Evolutionary conservation across 2,888 invertebrate genomes (phyloP), one percentile per base, ranked within the genome.

Genomic region (Thera britannica): DNA sequence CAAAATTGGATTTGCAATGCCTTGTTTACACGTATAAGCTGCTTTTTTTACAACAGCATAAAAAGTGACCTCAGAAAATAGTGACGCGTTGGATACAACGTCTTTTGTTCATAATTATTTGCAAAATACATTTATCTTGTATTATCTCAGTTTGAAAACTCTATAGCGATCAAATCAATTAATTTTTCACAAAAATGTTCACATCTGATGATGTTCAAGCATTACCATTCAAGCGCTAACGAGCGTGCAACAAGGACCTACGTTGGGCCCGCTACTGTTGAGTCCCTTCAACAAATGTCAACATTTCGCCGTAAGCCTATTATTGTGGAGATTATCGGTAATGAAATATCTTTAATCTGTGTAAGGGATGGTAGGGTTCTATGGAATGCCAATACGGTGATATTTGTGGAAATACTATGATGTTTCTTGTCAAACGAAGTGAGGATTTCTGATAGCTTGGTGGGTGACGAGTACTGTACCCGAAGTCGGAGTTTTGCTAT

Each of bases 271-370:
- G 68, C 75, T 68, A 72, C 74, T 73, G 77, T 76, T 76, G 73
- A 75, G 52, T 67, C 63, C 70, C 70, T 63, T 70, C 66, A 57
- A 92, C 92, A 92, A 92, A 92, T 92, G 92, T 92, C 92, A 90
- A 85, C 87, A 82, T 79, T 75, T 70, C 60, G 75, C 74, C 76
- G 72, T 90, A 91, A 92, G 88, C 92, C 91, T 90, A 91, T 92
- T 92, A 91, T 83, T 76, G 76, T 76, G 73, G 71, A 90, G 92
- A 91, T 92, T 92, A 90, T 83, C 81, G 77, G 92, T 92, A 92
- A 92, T 92, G 92, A 90, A 92, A 92, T 92, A 92, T 91, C 87
- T 92, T 91, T 92, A 92, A 92, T 92, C 92, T 92, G 87, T 90
- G 89, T 90, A 89, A 90, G 88, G 73, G 73, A 65, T 55, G 36